A percentile compares a stretch with the other conserved stretches of the same genome.
Evolutionary conservation across 2,888 invertebrate species (phyloP).

Genomic region (Amphipoea oculea): DNA sequence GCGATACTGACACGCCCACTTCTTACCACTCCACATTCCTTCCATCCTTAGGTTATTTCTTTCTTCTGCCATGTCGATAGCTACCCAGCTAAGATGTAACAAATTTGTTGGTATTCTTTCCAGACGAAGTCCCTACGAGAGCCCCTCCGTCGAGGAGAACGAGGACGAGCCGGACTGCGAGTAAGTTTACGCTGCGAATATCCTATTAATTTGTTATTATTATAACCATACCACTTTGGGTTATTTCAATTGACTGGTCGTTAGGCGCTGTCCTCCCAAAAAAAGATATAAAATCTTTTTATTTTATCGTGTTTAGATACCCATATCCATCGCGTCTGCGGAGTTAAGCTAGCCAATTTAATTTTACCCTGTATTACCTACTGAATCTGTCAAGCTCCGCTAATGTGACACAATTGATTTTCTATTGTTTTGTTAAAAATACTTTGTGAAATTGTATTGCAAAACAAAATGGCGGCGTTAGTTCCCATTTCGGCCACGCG

Average conservation of each 20-base stretch:
- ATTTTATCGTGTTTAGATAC: too few relatives aligned
- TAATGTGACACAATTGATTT: too few relatives aligned
- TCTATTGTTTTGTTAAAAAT: too few relatives aligned
- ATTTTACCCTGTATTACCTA: too few relatives aligned
- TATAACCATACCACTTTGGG: not conserved
- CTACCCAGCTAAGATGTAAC: not conserved
- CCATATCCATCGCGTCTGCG: too few relatives aligned
- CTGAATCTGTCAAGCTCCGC: not conserved
- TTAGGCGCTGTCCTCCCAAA: too few relatives aligned
- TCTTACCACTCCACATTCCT: not conserved
- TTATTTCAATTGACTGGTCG: not conserved
- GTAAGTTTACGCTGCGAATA: constrained; percentile 24
- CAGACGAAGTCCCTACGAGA: constrained; percentile 7
- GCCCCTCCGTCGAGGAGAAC: constrained; percentile 14
- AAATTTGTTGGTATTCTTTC: not conserved
- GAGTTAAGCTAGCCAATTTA: too few relatives aligned
- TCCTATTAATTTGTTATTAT: not conserved
- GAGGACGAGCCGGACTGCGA: constrained; percentile 14
- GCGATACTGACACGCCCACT: not conserved
- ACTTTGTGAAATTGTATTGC: not conserved
- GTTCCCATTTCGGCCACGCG: not conserved
- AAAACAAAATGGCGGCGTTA: not conserved
- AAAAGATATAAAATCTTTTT: too few relatives aligned
- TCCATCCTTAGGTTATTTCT: not conserved
- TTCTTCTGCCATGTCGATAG: not conserved